phyloP scores from a whole-genome alignment of 2,888 invertebrate genomes.

The Biston stratarius region DNA sequence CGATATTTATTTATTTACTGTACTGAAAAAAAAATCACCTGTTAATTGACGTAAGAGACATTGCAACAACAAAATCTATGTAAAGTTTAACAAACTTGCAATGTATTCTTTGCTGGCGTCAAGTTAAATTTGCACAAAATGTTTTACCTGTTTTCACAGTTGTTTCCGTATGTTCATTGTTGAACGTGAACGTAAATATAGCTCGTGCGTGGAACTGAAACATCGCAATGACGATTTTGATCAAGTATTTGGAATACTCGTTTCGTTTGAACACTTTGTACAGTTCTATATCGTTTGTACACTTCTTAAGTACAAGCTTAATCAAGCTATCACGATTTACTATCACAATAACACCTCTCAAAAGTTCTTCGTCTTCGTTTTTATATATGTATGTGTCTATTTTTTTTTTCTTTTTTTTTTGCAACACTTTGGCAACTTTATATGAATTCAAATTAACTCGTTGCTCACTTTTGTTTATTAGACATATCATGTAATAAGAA shows the following conservation, averaged over 20 bases:
- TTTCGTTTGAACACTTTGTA: slow-evolving; percentile 8
- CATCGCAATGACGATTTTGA: slow-evolving; percentile 62
- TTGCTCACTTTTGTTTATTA: too few relatives aligned
- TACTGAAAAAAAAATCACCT: too few relatives aligned
- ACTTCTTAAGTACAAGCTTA: slow-evolving; percentile 1
- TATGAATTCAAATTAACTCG: too few relatives aligned
- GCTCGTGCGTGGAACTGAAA: slow-evolving; percentile 63
- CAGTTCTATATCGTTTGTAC: too few relatives aligned
- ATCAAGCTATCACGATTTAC: slow-evolving; percentile 21
- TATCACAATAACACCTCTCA: not conserved
- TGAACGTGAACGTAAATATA: slow-evolving; percentile 48
- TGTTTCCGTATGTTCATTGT: slow-evolving; percentile 10
- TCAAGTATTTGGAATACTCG: slow-evolving; percentile 54
- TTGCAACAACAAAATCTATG: too few relatives aligned
- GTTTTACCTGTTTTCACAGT: slow-evolving; percentile 24
- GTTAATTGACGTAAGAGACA: too few relatives aligned
- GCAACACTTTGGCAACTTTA: too few relatives aligned
- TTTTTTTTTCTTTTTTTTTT: too few relatives aligned
- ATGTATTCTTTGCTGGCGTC: slow-evolving; percentile 7
- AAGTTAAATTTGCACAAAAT: slow-evolving; percentile 26
- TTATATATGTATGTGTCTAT: too few relatives aligned
- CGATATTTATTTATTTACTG: too few relatives aligned
- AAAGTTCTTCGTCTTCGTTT: too few relatives aligned
- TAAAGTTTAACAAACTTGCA: not conserved
- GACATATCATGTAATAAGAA: too few relatives aligned